Evolutionary conservation across 2,797 vertebrate genomes (phyloP).

Genomic region (Anabas testudineus): DNA sequence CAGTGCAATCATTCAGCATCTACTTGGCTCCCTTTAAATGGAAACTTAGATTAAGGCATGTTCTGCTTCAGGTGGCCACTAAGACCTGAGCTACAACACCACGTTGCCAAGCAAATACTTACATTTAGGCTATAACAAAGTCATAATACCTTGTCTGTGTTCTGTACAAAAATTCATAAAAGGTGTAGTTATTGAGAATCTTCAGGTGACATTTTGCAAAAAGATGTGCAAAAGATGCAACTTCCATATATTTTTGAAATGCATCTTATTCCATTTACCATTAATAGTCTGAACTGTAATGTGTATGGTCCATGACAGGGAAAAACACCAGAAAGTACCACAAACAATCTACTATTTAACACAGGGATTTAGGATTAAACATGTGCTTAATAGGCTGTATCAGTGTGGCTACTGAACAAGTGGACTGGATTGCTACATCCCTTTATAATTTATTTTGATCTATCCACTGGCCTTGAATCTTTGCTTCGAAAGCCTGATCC

Average conservation of each 20-base stretch:
- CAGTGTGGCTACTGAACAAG: no score
- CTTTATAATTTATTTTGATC: no score
- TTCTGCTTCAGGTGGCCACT: conserved; percentile 68
- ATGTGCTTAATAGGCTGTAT: no score
- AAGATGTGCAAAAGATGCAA: not conserved
- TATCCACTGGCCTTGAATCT: no score
- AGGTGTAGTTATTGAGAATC: no score
- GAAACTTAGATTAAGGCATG: conserved; percentile 78
- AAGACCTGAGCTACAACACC: conserved; percentile 39
- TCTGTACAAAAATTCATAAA: conserved; percentile 1
- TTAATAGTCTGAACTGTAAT: not conserved
- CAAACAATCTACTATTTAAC: no score
- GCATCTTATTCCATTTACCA: not conserved
- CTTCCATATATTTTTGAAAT: no score
- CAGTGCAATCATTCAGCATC: conserved; percentile 81
- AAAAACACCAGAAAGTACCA: no score
- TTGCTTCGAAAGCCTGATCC: no score
- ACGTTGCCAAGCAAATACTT: conserved; percentile 32
- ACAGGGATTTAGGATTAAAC: no score
- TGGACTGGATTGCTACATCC: no score
- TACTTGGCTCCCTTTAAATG: conserved; percentile 75
- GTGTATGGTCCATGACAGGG: not conserved
- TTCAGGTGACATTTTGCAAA: not conserved
- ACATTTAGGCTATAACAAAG: conserved; percentile 13
- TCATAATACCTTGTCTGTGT: not conserved